A percentile compares a stretch with the other conserved stretches of the same genome.
These are phyloP conservation scores for Acrossocheilus fasciatus DNA, from an alignment of 2,797 vertebrate genomes.

Conservation along the genomic window DNA sequence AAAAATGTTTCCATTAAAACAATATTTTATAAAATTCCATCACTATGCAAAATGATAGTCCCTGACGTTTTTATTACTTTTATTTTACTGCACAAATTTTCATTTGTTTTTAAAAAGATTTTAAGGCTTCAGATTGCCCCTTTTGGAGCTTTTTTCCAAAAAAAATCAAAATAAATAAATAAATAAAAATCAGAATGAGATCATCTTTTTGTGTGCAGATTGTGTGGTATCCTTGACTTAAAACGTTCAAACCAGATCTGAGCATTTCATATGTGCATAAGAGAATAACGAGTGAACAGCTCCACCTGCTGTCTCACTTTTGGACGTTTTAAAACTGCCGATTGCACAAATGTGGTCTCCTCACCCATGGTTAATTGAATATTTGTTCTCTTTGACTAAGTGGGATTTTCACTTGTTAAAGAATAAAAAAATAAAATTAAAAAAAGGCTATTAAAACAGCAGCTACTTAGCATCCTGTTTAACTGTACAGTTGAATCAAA, in stretches of 20 bases:
- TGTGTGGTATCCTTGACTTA: background rate
- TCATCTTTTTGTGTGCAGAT: background rate
- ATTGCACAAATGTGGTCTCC: background rate
- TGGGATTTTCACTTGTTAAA: background rate
- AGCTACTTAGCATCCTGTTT: background rate
- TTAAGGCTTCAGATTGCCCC: background rate
- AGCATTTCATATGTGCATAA: background rate
- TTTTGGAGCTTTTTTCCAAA: background rate
- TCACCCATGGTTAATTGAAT: background rate
- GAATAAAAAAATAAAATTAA: too few relatives aligned
- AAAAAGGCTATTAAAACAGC: background rate
- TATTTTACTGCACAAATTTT: background rate
- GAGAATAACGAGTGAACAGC: background rate
- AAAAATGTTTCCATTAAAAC: background rate
- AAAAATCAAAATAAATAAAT: too few relatives aligned
- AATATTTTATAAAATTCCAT: background rate
- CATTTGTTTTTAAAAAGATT: background rate
- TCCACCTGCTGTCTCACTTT: conserved; percentile 24
- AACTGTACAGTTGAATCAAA: background rate
- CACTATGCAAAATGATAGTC: background rate
- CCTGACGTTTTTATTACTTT: background rate
- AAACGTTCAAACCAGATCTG: background rate
- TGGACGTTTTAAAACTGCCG: background rate
- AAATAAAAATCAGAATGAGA: background rate
- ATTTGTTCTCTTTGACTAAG: background rate